These are phyloP conservation scores for Tychaedon coryphoeus DNA, from an alignment of 2,113 vertebrate species.

Conservation along the genomic window DNA sequence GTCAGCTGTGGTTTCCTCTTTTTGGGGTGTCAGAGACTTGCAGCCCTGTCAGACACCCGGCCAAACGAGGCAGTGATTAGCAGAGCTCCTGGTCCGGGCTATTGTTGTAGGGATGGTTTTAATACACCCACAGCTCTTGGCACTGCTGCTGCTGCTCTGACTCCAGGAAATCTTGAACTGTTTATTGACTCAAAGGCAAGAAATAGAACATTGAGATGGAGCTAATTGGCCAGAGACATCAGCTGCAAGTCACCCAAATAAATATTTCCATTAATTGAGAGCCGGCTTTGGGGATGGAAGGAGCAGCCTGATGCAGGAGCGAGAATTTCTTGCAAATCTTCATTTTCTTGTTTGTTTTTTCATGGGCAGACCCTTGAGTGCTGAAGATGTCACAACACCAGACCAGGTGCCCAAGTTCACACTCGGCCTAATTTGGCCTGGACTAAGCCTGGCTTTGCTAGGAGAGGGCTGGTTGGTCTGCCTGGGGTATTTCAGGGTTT, in stretches of 20 bases:
- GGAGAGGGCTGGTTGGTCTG: background rate
- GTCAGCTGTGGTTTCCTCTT: slow-evolving; percentile 69
- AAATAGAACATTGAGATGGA: slow-evolving; percentile 65
- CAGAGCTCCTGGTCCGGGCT: slow-evolving; percentile 46
- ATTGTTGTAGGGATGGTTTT: slow-evolving; percentile 76
- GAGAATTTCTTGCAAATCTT: background rate
- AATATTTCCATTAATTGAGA: slow-evolving; percentile 63
- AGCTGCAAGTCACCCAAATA: slow-evolving; percentile 62
- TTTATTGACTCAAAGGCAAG: slow-evolving; percentile 72
- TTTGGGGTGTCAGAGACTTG: slow-evolving; percentile 26
- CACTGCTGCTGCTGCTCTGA: slow-evolving; percentile 46
- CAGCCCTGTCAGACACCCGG: slow-evolving; percentile 45
- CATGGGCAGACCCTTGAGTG: background rate
- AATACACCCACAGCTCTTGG: slow-evolving; percentile 73
- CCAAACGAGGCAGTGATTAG: slow-evolving; percentile 60
- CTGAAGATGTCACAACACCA: background rate
- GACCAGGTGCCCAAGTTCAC: background rate
- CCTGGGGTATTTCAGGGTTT: background rate
- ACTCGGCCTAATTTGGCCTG: background rate
- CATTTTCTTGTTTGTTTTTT: slow-evolving; percentile 19
- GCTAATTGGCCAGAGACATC: slow-evolving; percentile 61
- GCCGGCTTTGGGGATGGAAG: background rate
- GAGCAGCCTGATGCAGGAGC: background rate
- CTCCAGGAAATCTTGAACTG: slow-evolving; percentile 75
- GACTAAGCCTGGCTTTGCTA: background rate